Evolutionary conservation across 2,113 vertebrate species (phyloP).

Genomic region (Sardina pilchardus): DNA sequence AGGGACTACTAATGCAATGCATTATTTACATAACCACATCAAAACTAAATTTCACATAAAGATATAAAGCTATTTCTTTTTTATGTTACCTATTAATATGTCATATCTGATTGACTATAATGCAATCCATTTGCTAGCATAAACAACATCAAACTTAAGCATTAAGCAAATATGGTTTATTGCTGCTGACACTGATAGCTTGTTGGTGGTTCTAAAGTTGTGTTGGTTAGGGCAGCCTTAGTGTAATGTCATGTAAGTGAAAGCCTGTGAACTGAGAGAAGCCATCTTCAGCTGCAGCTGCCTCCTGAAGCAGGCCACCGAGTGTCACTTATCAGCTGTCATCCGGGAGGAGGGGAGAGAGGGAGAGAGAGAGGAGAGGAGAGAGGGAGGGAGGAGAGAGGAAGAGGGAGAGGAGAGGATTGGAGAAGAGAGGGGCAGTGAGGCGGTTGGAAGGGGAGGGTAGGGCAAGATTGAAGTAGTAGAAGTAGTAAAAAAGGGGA

Average conservation of each 20-base stretch:
- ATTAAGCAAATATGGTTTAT: neutral
- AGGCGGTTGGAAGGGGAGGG: too few species aligned
- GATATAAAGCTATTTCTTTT: neutral
- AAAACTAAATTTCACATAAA: neutral
- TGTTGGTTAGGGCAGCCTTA: neutral
- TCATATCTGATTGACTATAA: neutral
- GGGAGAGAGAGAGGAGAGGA: neutral
- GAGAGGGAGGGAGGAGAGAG: too few species aligned
- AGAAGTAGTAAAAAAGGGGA: neutral
- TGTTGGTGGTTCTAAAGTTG: neutral
- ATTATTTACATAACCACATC: too few species aligned
- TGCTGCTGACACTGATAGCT: neutral
- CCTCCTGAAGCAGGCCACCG: neutral
- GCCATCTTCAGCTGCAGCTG: neutral
- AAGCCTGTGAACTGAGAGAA: neutral
- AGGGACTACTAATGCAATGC: neutral
- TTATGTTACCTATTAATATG: neutral
- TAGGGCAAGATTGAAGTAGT: neutral
- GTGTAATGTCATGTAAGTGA: neutral
- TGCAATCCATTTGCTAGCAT: neutral
- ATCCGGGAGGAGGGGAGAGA: neutral
- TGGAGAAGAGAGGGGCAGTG: neutral
- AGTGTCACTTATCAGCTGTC: conserved; percentile 13
- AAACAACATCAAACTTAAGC: neutral
- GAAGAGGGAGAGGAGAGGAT: neutral